Base-by-base conservation (phyloP, 2,797 vertebrate species). In the Propithecus perrieri region DNA sequence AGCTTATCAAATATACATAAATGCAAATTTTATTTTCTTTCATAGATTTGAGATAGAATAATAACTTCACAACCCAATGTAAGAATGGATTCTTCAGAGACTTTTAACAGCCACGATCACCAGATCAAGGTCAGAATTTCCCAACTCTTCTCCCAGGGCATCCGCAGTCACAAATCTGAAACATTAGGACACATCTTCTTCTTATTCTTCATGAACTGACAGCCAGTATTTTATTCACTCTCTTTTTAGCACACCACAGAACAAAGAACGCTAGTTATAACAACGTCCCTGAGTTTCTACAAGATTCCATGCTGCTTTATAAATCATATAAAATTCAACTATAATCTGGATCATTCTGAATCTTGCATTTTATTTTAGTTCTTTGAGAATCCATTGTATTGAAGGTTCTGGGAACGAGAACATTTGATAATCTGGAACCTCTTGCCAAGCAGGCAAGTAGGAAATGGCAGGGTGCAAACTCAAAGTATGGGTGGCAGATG, bases 281-380 rank as follows among this genome's bases (percentile, higher is more conserved):
- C 57, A 41, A 22, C 20, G 72, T 59, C 22, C 71, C 59, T 72
- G 89, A 80, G 63, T 35, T 85, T 81, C 96, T 67, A 26, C 28
- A 80, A 50, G 72, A 87, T 43, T 92, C 53, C n/a, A 50, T 17
- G 38, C 89, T 89, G 69, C 59, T 79, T 81, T 94, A 48, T 69
- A 95, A 61, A 71, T 94, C 65, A 78, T 75, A 28, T 94, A 55
- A 81, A 92, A 67, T 78, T 88, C 48, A 94, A n/a, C 78, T 91
- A 74, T 69, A 91, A 78, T 69, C 50, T 10, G 20, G 93, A 57
- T 85, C 24, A 10, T 72, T 72, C 46, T 43, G 43, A 43, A 43
- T 43, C 85, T 85, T 55, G 63, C 46, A 55, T 81, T 94, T 59
- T 12, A 48, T 79, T 75, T 69, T 63, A 71, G 84, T 57, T 85